Evolutionary conservation across 2,113 vertebrate genomes (phyloP).

Genomic region (Cynopterus brachyotis): DNA sequence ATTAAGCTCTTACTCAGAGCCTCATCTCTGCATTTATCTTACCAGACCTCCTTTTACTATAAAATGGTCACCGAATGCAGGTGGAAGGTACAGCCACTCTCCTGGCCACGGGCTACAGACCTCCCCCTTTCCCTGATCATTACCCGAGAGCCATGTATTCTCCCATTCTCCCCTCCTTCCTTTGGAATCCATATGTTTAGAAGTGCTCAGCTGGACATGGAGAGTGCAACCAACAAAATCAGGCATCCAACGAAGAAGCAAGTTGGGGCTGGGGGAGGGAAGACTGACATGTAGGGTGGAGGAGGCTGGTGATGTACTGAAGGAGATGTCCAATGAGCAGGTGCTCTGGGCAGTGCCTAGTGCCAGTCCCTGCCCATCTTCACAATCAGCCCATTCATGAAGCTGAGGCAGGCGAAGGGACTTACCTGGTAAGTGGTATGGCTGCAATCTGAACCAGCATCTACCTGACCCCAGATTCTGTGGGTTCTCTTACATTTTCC

Average conservation of each 20-base stretch:
- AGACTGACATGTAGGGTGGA: neutral
- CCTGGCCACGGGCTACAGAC: neutral
- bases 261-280: neutral
- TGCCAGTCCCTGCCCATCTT: neutral
- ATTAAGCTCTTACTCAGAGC: neutral
- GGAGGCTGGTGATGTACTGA: neutral
- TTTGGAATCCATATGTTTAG: neutral
- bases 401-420: neutral
- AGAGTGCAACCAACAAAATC: neutral
- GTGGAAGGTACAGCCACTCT: neutral
- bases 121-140: neutral
- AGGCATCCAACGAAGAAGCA: neutral
- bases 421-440: neutral
- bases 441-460: neutral
- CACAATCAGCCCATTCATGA: neutral
- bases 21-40: neutral
- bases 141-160: neutral
- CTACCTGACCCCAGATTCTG: neutral
- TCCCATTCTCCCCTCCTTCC: neutral
- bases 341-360: neutral
- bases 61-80: neutral
- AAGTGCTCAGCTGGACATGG: neutral
- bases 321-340: neutral
- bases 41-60: neutral
- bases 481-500: neutral